phyloP scores from a whole-genome alignment of 2,113 vertebrate genomes.

The mouse (Mus musculus) region GRCm39 chr16:78906501-78907000 shows the following conservation, averaged over 20 bases:
- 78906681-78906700: slow-evolving; percentile 36
- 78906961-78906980: background rate
- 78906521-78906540: background rate
- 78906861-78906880: background rate
- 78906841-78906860: background rate
- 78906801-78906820: background rate
- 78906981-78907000: background rate
- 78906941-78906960: background rate
- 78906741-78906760: slow-evolving; percentile 32
- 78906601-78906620: background rate
- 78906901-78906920: background rate
- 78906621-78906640: background rate
- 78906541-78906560: background rate
- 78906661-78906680: background rate
- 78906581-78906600: background rate
- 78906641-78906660: background rate
- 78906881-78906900: background rate
- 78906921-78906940: background rate
- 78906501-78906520: background rate
- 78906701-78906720: background rate
- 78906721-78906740: background rate
- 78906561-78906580: background rate
- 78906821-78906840: background rate
- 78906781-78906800: slow-evolving; percentile 61
- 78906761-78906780: background rate